Base-by-base conservation (phyloP, 2,113 vertebrate species). In the Taurulus bubalis region DNA sequence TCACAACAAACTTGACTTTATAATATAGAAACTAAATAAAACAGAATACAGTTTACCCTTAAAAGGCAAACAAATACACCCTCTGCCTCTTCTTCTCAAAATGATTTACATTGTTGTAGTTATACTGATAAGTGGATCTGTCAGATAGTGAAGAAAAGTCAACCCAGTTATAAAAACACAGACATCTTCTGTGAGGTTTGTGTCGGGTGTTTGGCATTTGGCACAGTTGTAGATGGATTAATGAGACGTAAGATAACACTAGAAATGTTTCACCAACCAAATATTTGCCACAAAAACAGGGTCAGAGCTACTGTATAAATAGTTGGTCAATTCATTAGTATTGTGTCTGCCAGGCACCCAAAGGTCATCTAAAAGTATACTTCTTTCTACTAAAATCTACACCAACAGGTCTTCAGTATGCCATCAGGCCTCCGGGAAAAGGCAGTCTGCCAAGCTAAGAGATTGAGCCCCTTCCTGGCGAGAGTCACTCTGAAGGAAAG, bases 1-100 rank as follows among this genome's bases (percentile, higher is more conserved):
- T 88, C 85, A 86, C 85, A 85, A 79, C 85, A 87, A 90, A 83
- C 71, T 77, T 74, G 64, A 85, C 85, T 90, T 85, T 85, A 86
- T 89, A 90, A 84, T 80, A 84, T 71, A 87, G 55, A 89, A 87
- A 85, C 71, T 85, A 91, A 93, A 92, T 90, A 91, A 92, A 92
- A 91, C 86, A 83, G 69, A 81, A 89, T 68, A 87, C 64, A 73
- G 71, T 84, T 71, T 38, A 58, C 78, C 73, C 77, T 83, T 80
- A 79, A 88, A 87, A 85, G 80, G 70, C 51, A 90, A 92, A 89
- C 73, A 91, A 84, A 87, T 49, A 49, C 70, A 80, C 75, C 62
- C 67, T 66, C 59, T 75, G 71, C 80, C 42, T 90, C 78, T 78
- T 79, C 81, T 69, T 82, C 79, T 78, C 53, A 26, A 82, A 62